Base-by-base conservation (phyloP, 2,113 vertebrate genomes). In the Mus pahari region DNA sequence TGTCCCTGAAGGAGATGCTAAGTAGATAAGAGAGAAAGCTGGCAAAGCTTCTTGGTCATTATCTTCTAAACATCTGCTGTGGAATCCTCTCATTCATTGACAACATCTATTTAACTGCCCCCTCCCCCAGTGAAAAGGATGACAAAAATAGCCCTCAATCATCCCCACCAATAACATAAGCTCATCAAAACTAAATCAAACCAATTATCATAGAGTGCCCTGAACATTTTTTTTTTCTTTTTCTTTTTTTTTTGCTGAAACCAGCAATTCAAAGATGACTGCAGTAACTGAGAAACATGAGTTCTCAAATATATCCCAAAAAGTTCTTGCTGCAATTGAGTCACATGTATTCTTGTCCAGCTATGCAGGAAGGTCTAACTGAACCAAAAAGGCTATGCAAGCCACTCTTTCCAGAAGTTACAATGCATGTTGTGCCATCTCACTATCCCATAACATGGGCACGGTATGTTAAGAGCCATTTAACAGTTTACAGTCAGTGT, bases 131-230 rank as follows among this genome's bases (percentile, higher is more conserved):
- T 62, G 26, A 84, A 89, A 74, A 33, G 50, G 58, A 78, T 4
- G 71, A 68, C 19, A 42, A 92, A 83, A 90, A 79, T 45, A 83
- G 77, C 42, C 28, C 79, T 81, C 87, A 79, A 55, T 75, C 11
- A 3, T 39, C 16, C 48, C 53, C 33, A 87, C 13, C 86, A 87
- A 82, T 86, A 95, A 92, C 2, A 55, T 11, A 73, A 83, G 66
- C 26, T 70, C 71, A 93, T 71, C 36, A 62, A 92, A 90, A 94
- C 36, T 10, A 78, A 96, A 94, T 48, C 71, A 89, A 83, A 89
- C 33, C 75, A 95, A 74, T 78, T n/a, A 89, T 73, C 83, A 86
- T 42, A 94, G 5, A 73, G 73, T 16, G 53, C 24, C 8, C 50
- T 96, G 84, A 90, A 74, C 12, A 58, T 48, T 48, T 48, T 48